A percentile compares a stretch with the other conserved stretches of the same genome.
Evolutionary conservation across 2,888 invertebrate genomes (phyloP).

Genomic region (Nemapogon koenigi): DNA sequence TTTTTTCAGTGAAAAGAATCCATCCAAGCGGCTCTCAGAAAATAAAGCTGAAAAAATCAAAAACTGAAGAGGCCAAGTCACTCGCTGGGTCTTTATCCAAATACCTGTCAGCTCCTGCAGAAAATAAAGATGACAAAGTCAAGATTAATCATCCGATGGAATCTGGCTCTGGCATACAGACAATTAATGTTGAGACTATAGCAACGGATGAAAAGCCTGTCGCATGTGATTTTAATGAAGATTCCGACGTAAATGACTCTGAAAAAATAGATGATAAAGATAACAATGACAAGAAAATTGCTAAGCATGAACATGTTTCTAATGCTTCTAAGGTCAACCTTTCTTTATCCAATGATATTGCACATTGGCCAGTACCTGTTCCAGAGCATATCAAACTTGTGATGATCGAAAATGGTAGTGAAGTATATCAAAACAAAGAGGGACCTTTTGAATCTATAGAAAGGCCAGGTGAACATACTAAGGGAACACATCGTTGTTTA

Average conservation of each 20-base stretch:
- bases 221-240: background rate
- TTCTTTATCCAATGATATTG: background rate
- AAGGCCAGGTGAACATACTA: background rate
- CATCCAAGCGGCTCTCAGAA: background rate
- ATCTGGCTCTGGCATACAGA: too few relatives aligned
- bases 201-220: background rate
- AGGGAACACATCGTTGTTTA: conserved; percentile 6
- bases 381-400: background rate
- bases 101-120: conserved; percentile 2
- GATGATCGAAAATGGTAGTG: background rate
- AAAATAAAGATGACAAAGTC: too few relatives aligned
- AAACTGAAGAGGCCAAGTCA: background rate
- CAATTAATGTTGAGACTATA: background rate
- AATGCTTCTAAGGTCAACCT: background rate
- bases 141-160: too few relatives aligned
- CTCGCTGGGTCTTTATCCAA: background rate
- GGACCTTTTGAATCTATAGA: background rate
- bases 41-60: background rate
- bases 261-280: background rate
- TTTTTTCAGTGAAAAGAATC: background rate
- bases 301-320: background rate
- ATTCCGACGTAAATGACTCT: background rate
- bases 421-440: background rate
- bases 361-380: background rate
- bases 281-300: background rate